A percentile compares a stretch with the other conserved stretches of the same genome.
These are phyloP conservation scores for Echinometra lucunter DNA, from an alignment of 53 echinoderm and acorn worm genomes.

Conservation along the genomic window DNA sequence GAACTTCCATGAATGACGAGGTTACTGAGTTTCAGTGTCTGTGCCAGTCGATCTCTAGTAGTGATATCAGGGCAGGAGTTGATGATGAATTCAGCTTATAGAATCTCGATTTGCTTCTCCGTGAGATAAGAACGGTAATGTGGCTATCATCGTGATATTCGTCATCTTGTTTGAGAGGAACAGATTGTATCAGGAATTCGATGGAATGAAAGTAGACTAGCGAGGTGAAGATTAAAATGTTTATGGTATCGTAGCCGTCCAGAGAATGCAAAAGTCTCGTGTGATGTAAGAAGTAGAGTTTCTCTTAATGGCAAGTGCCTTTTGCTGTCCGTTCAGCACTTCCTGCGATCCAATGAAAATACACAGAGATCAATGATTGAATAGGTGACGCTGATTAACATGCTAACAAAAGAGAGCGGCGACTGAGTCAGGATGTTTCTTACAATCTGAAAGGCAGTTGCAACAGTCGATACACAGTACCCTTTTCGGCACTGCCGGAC, in stretches of 20 bases:
- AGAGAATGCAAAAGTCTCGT: background rate
- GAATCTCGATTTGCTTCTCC: conserved; percentile 30
- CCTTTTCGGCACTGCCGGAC: background rate
- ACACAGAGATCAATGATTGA: background rate
- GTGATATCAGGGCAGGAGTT: background rate
- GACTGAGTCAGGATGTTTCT: background rate
- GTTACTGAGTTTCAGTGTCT: conserved; percentile 1
- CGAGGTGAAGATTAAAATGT: background rate
- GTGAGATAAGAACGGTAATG: background rate
- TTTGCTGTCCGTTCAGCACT: background rate
- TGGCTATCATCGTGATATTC: background rate
- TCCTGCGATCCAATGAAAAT: background rate
- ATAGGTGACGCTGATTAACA: background rate
- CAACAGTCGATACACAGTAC: too few relatives aligned
- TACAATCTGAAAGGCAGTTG: too few relatives aligned
- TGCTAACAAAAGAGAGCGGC: background rate
- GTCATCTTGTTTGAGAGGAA: background rate
- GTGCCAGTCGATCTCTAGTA: conserved; percentile 24
- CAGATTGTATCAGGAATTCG: background rate
- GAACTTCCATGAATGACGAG: conserved; percentile 11
- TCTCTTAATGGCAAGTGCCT: background rate
- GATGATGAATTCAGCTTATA: conserved; percentile 34
- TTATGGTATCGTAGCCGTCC: background rate
- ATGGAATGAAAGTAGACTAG: background rate
- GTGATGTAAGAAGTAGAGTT: background rate